A percentile compares a stretch with the other conserved stretches of the same genome.
Conservation (phyloP, 2,888 invertebrate species). For the Pachymerium ferrugineum region DNA sequence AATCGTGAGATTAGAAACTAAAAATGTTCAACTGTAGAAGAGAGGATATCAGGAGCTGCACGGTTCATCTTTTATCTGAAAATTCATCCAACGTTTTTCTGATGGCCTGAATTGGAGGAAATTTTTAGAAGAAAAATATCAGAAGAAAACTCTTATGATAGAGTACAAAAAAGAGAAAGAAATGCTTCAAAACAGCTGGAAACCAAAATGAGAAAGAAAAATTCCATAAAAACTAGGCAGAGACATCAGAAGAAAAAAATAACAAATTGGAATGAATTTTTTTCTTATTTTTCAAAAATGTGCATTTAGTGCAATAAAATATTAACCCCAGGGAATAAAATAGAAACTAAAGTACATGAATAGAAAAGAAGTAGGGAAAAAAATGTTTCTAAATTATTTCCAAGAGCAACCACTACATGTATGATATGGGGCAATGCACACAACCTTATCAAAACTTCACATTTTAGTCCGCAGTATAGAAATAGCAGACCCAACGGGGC, state of each 20-base stretch:
- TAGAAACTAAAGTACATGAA: background rate
- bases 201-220: no score
- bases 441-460: constrained; percentile 27
- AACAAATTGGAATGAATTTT: background rate
- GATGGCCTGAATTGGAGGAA: background rate
- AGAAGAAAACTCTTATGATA: no score
- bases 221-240: no score
- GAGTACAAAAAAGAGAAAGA: no score
- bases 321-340: background rate
- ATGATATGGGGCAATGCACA: constrained; percentile 1
- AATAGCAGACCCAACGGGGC: constrained; percentile 25
- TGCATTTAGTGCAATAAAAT: background rate
- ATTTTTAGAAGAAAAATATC: no score
- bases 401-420: background rate
- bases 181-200: no score
- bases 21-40: no score
- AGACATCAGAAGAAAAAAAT: no score
- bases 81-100: constrained; percentile 22
- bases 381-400: constrained; percentile 1
- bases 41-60: background rate
- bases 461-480: constrained; percentile 20
- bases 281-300: no score
- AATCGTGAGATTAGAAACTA: no score
- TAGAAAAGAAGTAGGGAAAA: background rate
- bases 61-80: constrained; percentile 5